phyloP scores from a whole-genome alignment of 2,797 vertebrate genomes.

The Melanotaenia maccullochi region DNA sequence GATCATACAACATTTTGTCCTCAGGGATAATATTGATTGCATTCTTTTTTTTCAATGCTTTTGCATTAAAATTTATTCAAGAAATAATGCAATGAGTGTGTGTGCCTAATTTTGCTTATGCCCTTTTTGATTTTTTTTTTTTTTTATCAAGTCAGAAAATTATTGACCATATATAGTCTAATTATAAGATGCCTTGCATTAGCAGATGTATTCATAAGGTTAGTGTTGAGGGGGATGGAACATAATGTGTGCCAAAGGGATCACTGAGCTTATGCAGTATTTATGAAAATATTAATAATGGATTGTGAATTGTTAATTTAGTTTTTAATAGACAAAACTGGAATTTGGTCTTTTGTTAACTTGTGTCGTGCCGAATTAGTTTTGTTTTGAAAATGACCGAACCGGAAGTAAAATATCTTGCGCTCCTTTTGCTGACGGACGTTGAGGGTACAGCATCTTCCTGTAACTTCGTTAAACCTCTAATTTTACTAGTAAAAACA shows the following conservation, averaged over 20 bases:
- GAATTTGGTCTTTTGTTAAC: too few species aligned
- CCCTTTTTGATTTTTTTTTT: constrained; percentile 1
- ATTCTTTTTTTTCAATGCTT: constrained; percentile 26
- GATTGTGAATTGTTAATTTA: too few species aligned
- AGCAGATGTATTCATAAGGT: not conserved
- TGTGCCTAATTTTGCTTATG: not conserved
- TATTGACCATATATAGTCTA: not conserved
- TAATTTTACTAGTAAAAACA: not conserved
- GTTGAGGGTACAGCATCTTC: not conserved
- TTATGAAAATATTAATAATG: too few species aligned
- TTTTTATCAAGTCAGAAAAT: not conserved
- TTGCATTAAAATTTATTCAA: constrained; percentile 60
- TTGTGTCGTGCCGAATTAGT: not conserved
- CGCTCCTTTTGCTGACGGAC: constrained; percentile 4
- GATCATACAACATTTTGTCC: constrained; percentile 34
- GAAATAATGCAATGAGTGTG: constrained; percentile 51
- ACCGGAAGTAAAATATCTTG: constrained; percentile 28
- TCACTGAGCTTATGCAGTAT: too few species aligned
- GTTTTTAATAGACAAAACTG: too few species aligned
- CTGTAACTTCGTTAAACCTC: not conserved
- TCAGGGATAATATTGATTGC: constrained; percentile 62
- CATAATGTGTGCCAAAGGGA: too few species aligned
- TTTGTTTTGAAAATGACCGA: constrained; percentile 58
- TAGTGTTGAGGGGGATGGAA: too few species aligned
- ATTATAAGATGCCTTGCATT: not conserved